These are phyloP conservation scores for Luperina nickerlii DNA, from an alignment of 2,888 invertebrate species.

Conservation along the genomic window DNA sequence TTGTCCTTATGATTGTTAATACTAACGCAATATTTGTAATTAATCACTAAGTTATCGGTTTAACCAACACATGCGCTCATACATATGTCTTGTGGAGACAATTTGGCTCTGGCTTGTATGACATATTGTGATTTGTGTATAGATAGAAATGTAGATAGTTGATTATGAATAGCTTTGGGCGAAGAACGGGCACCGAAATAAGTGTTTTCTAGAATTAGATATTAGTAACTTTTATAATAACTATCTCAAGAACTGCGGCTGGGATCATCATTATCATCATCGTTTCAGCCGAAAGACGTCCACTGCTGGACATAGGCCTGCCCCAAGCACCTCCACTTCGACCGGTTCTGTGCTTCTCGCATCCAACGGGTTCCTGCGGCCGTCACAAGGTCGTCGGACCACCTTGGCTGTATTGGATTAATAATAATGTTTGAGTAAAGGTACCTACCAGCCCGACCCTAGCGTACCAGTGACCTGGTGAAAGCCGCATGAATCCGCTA, in stretches of 20 bases:
- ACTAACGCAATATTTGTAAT: constrained; percentile 30
- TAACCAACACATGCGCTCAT: constrained; percentile 25
- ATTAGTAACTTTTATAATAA: not conserved
- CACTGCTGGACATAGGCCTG: no score
- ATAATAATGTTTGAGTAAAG: not conserved
- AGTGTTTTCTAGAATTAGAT: constrained; percentile 6
- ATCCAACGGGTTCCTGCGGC: no score
- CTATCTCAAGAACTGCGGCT: not conserved
- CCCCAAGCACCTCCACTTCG: no score
- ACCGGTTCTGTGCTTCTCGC: no score
- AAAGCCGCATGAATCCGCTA: not conserved
- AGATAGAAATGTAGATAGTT: constrained; percentile 3
- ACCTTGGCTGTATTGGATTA: no score
- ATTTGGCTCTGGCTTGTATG: constrained; percentile 44
- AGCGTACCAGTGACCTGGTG: not conserved
- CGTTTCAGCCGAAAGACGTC: no score
- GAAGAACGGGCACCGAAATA: not conserved
- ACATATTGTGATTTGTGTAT: constrained; percentile 35
- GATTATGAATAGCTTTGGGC: constrained; percentile 22
- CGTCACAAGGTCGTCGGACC: no score
- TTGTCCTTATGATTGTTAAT: not conserved
- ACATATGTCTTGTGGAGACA: constrained; percentile 33
- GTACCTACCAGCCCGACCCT: not conserved
- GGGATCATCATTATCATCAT: no score
- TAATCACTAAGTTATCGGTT: constrained; percentile 50